Conservation (phyloP, 1,140 invertebrate species). For the Drosophila ogumai region DNA sequence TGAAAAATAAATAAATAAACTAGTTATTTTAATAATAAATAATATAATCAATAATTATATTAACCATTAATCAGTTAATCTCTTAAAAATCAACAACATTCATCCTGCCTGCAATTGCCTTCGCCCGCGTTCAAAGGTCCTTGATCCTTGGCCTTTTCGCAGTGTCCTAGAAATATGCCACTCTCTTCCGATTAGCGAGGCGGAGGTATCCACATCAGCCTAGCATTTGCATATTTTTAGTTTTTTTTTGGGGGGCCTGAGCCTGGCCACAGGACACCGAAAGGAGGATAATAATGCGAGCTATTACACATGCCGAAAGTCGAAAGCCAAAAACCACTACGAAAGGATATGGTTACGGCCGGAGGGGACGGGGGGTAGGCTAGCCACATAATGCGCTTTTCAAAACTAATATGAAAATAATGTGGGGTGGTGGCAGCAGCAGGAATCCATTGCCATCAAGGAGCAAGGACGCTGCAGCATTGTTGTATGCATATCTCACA, state of each 20-base stretch:
- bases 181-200: neutral
- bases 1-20: neutral
- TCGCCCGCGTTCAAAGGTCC: neutral
- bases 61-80: too few relatives aligned
- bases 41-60: too few relatives aligned
- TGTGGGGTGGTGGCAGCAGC: slow-evolving; percentile 20
- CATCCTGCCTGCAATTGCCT: neutral
- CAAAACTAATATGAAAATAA: slow-evolving; percentile 74
- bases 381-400: slow-evolving; percentile 69
- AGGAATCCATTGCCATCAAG: slow-evolving; percentile 42
- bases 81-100: neutral
- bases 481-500: slow-evolving; percentile 20
- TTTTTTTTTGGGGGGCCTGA: neutral
- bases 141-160: slow-evolving; percentile 33
- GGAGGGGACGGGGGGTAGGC: neutral
- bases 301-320: slow-evolving; percentile 45
- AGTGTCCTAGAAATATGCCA: slow-evolving; percentile 21
- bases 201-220: slow-evolving; percentile 1
- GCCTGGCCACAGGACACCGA: slow-evolving; percentile 22
- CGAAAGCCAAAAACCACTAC: neutral
- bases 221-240: slow-evolving; percentile 36
- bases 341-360: neutral
- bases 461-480: slow-evolving; percentile 51
- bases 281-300: slow-evolving; percentile 45
- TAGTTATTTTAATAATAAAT: too few relatives aligned